Percentiles rank a stretch among this genome's conserved stretches.
Conservation (phyloP, 2,888 invertebrate genomes). For the Oxycera nigricornis region DNA sequence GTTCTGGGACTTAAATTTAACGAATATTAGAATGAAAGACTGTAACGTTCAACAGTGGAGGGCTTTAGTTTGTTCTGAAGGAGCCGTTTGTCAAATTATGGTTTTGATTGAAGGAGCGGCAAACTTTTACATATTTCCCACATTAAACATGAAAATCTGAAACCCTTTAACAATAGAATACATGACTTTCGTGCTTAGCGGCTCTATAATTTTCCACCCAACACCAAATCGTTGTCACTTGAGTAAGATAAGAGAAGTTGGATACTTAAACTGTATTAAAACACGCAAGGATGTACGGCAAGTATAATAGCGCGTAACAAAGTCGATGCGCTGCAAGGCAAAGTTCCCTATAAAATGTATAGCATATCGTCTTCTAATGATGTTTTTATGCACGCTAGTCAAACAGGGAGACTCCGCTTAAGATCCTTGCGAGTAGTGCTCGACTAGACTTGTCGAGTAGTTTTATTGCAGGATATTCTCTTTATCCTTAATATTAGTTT, state of each 20-base stretch:
- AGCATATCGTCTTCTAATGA: neutral
- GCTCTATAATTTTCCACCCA: neutral
- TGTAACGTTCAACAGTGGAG: too few species aligned
- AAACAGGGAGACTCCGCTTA: neutral
- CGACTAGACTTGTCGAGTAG: neutral
- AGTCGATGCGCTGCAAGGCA: neutral
- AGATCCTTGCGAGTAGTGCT: neutral
- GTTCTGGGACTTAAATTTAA: too few species aligned
- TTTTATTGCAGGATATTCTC: conserved; percentile 10
- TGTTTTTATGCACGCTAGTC: neutral
- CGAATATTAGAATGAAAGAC: too few species aligned
- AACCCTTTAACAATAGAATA: too few species aligned
- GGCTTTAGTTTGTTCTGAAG: too few species aligned
- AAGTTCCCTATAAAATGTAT: neutral
- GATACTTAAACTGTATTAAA: neutral
- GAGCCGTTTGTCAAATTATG: too few species aligned
- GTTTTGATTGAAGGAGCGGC: too few species aligned
- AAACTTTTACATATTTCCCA: too few species aligned
- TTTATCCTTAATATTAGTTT: conserved; percentile 10
- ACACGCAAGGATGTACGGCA: neutral
- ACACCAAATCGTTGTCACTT: neutral
- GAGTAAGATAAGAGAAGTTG: neutral
- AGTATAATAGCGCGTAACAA: conserved; percentile 2
- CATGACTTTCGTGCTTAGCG: neutral
- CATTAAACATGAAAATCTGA: too few species aligned